Evolutionary conservation across 2,797 vertebrate genomes (phyloP).

Genomic region (Microctenopoma stevenorrisi): DNA sequence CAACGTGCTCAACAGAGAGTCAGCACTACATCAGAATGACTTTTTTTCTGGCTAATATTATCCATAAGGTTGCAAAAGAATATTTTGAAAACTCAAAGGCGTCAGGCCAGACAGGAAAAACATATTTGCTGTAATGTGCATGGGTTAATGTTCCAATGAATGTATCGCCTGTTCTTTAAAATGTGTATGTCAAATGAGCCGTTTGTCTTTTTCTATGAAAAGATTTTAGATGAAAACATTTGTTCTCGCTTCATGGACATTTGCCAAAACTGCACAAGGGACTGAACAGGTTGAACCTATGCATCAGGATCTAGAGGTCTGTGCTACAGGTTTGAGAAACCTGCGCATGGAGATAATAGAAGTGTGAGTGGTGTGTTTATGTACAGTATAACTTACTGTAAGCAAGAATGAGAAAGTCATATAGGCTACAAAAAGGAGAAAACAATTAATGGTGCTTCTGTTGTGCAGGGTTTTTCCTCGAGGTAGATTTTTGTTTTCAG

Average conservation of each 20-base stretch:
- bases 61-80: constrained; percentile 21
- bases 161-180: constrained; percentile 62
- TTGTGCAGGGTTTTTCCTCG: constrained; percentile 65
- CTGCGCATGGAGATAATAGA: constrained; percentile 38
- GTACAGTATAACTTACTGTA: constrained; percentile 66
- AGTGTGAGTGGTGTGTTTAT: constrained; percentile 55
- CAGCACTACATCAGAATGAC: constrained; percentile 12
- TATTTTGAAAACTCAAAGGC: neutral
- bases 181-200: constrained; percentile 46
- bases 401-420: constrained; percentile 48
- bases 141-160: constrained; percentile 63
- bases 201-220: constrained; percentile 59
- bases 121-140: constrained; percentile 55
- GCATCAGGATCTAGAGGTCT: constrained; percentile 41
- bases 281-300: constrained; percentile 1
- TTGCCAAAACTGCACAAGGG: constrained; percentile 52
- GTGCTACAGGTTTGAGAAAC: constrained; percentile 48
- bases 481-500: constrained; percentile 55
- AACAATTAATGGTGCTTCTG: constrained; percentile 73
- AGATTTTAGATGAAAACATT: constrained; percentile 46
- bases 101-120: constrained; percentile 22
- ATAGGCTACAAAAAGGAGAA: constrained; percentile 53
- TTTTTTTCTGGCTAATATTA: constrained; percentile 24
- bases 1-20: constrained; percentile 20
- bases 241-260: constrained; percentile 39